Evolutionary conservation across 2,113 vertebrate genomes (phyloP), one percentile per base, ranked within the genome.

Genomic region (Gallinago paraguaiae): DNA sequence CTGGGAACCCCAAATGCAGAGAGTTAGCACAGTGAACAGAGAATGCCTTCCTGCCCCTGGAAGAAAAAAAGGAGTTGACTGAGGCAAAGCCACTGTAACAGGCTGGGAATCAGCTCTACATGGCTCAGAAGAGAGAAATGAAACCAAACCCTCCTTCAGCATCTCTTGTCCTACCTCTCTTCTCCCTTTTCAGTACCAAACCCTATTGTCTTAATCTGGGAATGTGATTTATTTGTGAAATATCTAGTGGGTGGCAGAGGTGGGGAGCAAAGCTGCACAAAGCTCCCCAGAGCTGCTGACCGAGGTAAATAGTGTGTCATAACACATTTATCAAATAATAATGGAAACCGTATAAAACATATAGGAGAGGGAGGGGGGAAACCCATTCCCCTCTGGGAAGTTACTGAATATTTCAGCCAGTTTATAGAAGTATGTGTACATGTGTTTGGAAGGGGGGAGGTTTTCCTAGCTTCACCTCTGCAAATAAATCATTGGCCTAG

Each of bases 291-390:
- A 95, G 96, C 88, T 96, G 92, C 86, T 93, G 92, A 95, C 95
- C 61, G 72, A 96, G 88, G 97, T 97, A 97, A 97, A 96, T 92
- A 96, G 92, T 94, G 94, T 97, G 97, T 97, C 97, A 96, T 97
- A 96, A 95, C 95, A 95, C 93, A 97, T 97, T 97, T 95, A 97
- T 97, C 97, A 97, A 97, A 92, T 95, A 93, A 88, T 96, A 97
- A 95, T 92, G 84, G 93, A 96, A 97, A 95, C 84, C 0, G 4
- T 94, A 94, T 81, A 97, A 95, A 97, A 82, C 54, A 75, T n/a
- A 87, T 65, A 74, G 69, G 51, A 84, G 67, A 90, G 69, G 92
- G 89, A 95, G 86, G 69, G 69, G 82, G 53, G 16, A 71, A 91
- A 24, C 17, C 33, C 74, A 61, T 82, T 95, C 74, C 46, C 83